Conservation (phyloP, 1,140 invertebrate genomes). For the Sesamia nonagrioides region DNA sequence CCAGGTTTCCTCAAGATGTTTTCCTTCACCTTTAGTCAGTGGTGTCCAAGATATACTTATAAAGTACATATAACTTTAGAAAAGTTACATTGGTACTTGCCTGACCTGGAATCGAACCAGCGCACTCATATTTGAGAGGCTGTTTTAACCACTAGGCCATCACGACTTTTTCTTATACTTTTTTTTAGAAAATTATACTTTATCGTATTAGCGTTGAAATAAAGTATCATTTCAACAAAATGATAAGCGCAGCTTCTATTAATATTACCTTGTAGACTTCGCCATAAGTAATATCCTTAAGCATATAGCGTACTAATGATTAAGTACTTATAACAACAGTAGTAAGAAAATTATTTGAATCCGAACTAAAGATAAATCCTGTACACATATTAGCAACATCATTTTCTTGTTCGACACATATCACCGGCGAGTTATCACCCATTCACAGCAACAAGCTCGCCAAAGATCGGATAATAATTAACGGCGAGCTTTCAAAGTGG, state of each 20-base stretch:
- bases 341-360: neutral
- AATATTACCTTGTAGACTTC: neutral
- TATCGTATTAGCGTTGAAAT: neutral
- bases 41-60: too few relatives aligned
- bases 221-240: neutral
- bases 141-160: too few relatives aligned
- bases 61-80: too few relatives aligned
- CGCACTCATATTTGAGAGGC: too few relatives aligned
- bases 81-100: too few relatives aligned
- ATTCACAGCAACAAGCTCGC: constrained; percentile 25
- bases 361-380: constrained; percentile 11
- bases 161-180: too few relatives aligned
- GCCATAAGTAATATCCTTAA: too few relatives aligned
- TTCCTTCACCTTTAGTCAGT: too few relatives aligned
- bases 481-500: constrained; percentile 51
- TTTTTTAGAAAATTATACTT: constrained; percentile 22
- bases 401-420: constrained; percentile 33
- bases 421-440: constrained; percentile 31
- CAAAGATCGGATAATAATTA: constrained; percentile 52
- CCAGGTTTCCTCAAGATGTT: too few relatives aligned
- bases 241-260: constrained; percentile 8
- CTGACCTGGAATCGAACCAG: too few relatives aligned
- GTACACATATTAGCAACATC: constrained; percentile 22
- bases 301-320: too few relatives aligned
- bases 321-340: too few relatives aligned